These are phyloP conservation scores for Trichogramma dendrolimi DNA, from an alignment of 2,888 invertebrate species.

Conservation along the genomic window DNA sequence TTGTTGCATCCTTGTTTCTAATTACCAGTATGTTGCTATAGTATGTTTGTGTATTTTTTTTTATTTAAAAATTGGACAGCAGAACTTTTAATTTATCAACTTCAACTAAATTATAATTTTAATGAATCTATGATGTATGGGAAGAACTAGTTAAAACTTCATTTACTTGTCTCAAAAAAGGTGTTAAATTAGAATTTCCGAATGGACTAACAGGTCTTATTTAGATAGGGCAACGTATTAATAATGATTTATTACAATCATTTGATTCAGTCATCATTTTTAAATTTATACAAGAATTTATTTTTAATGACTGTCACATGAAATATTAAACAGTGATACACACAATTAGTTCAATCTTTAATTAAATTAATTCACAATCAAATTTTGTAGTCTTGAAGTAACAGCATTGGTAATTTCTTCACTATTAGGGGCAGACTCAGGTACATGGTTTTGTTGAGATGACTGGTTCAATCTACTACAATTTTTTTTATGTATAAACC, in stretches of 20 bases:
- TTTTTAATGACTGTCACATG: not conserved
- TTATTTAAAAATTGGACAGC: no score
- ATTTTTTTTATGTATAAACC: conserved; percentile 86
- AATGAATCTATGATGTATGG: no score
- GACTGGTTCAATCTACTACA: conserved; percentile 63
- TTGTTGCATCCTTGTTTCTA: not conserved
- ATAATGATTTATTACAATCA: no score
- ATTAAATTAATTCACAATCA: conserved; percentile 38
- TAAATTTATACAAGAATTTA: not conserved
- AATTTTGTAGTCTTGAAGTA: conserved; percentile 41
- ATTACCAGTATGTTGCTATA: not conserved
- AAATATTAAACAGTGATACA: not conserved
- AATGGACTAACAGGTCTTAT: no score
- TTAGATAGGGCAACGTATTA: no score
- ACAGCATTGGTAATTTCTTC: conserved; percentile 42
- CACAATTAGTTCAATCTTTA: conserved; percentile 1
- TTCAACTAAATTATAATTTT: not conserved
- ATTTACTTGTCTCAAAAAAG: not conserved
- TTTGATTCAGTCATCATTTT: not conserved
- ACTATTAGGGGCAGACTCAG: conserved; percentile 40
- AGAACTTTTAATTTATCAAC: no score
- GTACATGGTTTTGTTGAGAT: conserved; percentile 22
- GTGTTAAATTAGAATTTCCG: no score
- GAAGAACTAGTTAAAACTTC: not conserved
- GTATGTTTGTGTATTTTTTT: not conserved